Percentiles rank a stretch among this genome's conserved stretches.
phyloP scores from a whole-genome alignment of 2,113 vertebrate species.

The rat (Rattus norvegicus) region DNA sequence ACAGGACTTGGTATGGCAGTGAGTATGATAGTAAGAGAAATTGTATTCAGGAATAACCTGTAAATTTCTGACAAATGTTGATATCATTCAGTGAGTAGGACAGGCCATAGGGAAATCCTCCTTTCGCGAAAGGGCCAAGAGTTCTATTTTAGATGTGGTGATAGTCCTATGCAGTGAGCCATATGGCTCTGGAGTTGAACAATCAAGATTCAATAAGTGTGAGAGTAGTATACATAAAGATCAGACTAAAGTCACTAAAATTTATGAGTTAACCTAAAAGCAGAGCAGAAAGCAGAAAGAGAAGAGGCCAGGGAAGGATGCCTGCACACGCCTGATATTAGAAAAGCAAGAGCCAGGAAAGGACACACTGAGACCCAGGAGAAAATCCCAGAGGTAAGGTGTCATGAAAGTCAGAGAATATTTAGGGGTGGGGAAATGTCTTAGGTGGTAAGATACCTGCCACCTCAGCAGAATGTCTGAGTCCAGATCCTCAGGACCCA shows the following conservation, averaged over 20 bases:
- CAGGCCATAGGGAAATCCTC: background rate
- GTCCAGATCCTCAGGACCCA: background rate
- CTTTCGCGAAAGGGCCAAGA: background rate
- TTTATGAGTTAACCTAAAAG: background rate
- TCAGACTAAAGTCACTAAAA: constrained; percentile 10
- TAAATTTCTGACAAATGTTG: background rate
- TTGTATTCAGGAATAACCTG: background rate
- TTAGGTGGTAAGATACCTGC: no score
- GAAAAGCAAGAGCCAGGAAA: background rate
- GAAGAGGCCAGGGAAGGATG: background rate
- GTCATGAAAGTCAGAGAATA: background rate
- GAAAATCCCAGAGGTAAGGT: background rate
- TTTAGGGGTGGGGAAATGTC: background rate
- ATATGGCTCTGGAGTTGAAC: background rate
- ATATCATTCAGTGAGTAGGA: background rate
- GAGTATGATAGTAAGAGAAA: background rate
- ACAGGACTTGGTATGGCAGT: background rate
- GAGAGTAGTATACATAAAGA: background rate
- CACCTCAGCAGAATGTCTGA: background rate
- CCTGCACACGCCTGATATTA: background rate
- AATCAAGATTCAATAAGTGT: background rate
- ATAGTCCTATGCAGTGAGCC: background rate
- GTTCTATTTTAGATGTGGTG: background rate
- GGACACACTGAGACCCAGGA: background rate
- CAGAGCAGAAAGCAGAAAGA: background rate